Conservation (phyloP, 2,113 vertebrate genomes). For the Thamnaconus septentrionalis region DNA sequence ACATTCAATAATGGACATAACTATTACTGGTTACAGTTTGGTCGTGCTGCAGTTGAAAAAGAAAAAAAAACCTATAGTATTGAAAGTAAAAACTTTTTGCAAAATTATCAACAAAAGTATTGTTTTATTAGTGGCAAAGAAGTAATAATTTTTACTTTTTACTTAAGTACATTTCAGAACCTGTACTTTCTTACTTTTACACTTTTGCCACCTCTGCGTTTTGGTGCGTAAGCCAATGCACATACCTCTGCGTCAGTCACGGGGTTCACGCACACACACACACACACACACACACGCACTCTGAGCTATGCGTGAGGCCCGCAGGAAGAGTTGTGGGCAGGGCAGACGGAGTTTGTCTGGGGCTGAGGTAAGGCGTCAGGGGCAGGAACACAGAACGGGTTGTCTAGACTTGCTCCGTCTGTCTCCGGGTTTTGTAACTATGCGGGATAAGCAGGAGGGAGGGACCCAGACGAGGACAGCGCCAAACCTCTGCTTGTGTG, state of each 20-base stretch:
- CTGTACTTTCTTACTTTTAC: no score
- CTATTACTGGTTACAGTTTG: no score
- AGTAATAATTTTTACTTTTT: no score
- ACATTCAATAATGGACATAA: no score
- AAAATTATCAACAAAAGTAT: no score
- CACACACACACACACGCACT: no score
- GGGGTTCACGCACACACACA: slow-evolving; percentile 21
- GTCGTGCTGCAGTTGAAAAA: no score
- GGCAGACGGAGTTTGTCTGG: slow-evolving; percentile 59
- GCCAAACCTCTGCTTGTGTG: slow-evolving; percentile 58
- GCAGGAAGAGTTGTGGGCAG: slow-evolving; percentile 31
- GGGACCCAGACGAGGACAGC: slow-evolving; percentile 24
- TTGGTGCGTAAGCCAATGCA: slow-evolving; percentile 15
- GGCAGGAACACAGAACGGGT: slow-evolving; percentile 52
- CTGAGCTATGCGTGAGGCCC: slow-evolving; percentile 8
- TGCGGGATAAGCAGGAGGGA: slow-evolving; percentile 41
- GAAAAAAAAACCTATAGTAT: no score
- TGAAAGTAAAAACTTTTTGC: no score
- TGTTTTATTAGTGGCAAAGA: no score
- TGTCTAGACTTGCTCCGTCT: slow-evolving; percentile 72
- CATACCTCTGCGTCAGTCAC: slow-evolving; percentile 29
- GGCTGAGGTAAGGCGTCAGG: slow-evolving; percentile 63
- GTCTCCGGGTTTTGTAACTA: slow-evolving; percentile 68
- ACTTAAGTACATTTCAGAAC: no score
- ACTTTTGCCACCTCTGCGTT: no score